Base-by-base conservation (phyloP, 2,888 invertebrate genomes). In the Eristalis tenax region DNA sequence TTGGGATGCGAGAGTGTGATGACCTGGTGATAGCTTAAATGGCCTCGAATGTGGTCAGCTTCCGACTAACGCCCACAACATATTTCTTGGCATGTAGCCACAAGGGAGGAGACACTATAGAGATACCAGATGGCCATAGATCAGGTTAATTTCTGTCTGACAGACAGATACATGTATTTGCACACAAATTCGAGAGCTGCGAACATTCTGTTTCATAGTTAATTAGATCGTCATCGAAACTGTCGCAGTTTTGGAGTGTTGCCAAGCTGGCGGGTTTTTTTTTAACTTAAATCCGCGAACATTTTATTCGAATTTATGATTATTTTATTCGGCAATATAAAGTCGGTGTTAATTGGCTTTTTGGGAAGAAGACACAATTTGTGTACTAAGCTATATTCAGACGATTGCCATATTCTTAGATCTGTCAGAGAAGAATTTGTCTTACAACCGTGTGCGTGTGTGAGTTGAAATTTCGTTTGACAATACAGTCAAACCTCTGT, bases 11-110 rank as follows among this genome's bases (percentile, higher is more conserved):
- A 76, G 83, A 83, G 87, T 83, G 71, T 83, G 87, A 87, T 87
- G 87, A 83, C 87, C 87, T 83, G 87, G 68, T 83, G 87, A 87
- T 83, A 75, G 83, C 83, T 83, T 79, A 66, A 87, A 80, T 76
- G 87, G 83, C 87, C 87, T 87, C 87, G 87, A 87, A 79, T 83
- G 68, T 87, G 79, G 83, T 87, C 87, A 83, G 83, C 83, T 87
- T 87, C 87, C 87, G 87, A 87, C 83, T 83, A 83, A 83, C 87
- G 87, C 87, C 87, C 87, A 87, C 87, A 75, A 73, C 68, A 80
- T 74, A 71, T 75, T 78, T 64, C 69, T 61, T 59, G 13, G 59
- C 59, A 18, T 61, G 22, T 32, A 15, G 70, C 66, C 74, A 78
- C 70, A 75, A 63, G 50, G 43, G 32, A 56, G 75, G 38, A 59